Conservation (phyloP, 2,797 vertebrate genomes). For the Spheniscus humboldti region DNA sequence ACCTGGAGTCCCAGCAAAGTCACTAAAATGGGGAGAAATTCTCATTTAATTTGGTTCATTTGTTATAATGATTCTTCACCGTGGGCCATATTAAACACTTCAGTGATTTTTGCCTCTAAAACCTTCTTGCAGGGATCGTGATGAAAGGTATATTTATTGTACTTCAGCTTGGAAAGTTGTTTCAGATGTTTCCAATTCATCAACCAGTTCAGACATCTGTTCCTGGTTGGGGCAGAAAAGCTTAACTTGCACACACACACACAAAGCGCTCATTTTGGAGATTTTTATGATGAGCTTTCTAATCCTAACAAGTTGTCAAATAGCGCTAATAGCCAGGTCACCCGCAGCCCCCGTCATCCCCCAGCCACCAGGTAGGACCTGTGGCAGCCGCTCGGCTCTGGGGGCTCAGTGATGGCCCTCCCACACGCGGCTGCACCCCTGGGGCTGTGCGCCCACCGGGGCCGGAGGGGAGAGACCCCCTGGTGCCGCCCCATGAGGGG, state of each 20-base stretch:
- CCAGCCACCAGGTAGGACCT: background rate
- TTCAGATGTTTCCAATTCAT: slow-evolving; percentile 94
- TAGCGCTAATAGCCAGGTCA: slow-evolving; percentile 69
- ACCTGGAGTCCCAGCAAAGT: slow-evolving; percentile 33
- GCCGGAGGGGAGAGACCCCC: background rate
- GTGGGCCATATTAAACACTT: slow-evolving; percentile 59
- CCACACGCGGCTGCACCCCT: fast-evolving
- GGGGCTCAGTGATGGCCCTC: background rate
- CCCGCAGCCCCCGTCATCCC: background rate
- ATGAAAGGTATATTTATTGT: slow-evolving; percentile 92
- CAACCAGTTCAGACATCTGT: slow-evolving; percentile 87
- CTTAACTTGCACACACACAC: slow-evolving; percentile 69
- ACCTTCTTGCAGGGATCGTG: slow-evolving; percentile 77
- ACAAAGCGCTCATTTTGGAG: slow-evolving; percentile 80
- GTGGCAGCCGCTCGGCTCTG: fast-evolving
- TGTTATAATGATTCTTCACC: slow-evolving; percentile 47
- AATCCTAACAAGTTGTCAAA: slow-evolving; percentile 82
- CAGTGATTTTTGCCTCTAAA: slow-evolving; percentile 68
- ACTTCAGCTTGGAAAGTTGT: slow-evolving; percentile 85
- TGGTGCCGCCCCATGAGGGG: fast-evolving
- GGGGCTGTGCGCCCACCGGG: fast-evolving
- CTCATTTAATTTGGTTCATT: slow-evolving; percentile 57
- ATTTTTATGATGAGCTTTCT: slow-evolving; percentile 74
- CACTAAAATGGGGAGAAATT: background rate
- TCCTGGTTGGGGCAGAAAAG: slow-evolving; percentile 81